These are phyloP conservation scores for Mimachlamys varia DNA, from an alignment of 2,888 invertebrate genomes.

Conservation along the genomic window DNA sequence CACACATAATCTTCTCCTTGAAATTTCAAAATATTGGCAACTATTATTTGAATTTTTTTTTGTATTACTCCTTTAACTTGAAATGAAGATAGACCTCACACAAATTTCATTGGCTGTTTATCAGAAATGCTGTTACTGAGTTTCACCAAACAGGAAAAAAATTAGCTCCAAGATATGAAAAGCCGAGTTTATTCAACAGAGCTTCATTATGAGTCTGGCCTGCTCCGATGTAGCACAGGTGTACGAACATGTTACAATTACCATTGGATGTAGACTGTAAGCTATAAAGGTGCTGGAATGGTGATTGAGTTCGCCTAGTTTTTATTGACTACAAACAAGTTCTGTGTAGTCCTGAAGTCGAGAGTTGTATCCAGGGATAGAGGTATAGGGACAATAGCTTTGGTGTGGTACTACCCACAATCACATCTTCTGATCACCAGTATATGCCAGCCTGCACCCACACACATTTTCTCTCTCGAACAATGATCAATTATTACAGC, in stretches of 20 bases:
- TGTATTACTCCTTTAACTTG: no score
- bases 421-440: neutral
- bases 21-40: no score
- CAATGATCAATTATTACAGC: constrained; percentile 27
- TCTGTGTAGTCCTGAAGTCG: neutral
- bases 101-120: no score
- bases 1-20: no score
- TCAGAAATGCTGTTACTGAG: neutral
- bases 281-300: constrained; percentile 29
- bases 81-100: no score
- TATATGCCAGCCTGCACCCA: neutral
- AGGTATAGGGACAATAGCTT: neutral
- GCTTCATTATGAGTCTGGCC: neutral
- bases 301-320: neutral
- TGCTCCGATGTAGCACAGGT: neutral
- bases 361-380: no score
- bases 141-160: neutral
- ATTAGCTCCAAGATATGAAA: neutral
- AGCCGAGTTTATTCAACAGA: neutral
- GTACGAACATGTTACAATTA: neutral
- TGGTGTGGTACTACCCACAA: neutral
- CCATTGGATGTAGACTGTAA: neutral
- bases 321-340: neutral
- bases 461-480: neutral
- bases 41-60: no score